Evolutionary conservation across 2,797 vertebrate genomes (phyloP).

Genomic region (Acestrorhynchus altus): DNA sequence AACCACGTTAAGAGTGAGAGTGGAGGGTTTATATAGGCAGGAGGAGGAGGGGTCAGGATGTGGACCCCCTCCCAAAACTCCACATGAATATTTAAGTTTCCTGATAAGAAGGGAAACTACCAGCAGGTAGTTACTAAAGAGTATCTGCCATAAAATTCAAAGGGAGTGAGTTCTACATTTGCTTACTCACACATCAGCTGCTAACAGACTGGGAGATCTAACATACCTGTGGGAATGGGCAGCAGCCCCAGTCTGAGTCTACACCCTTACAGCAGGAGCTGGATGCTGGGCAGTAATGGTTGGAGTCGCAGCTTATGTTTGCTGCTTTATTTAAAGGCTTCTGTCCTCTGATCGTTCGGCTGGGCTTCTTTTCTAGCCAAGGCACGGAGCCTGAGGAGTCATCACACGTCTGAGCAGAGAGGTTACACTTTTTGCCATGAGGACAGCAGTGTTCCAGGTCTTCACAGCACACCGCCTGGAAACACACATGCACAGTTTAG

Average conservation of each 20-base stretch:
- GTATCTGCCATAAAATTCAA: conserved; percentile 25
- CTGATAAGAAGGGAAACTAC: background rate
- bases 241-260: conserved; percentile 40
- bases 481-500: no score
- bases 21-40: no score
- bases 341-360: background rate
- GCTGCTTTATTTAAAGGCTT: background rate
- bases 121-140: background rate
- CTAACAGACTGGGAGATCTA: background rate
- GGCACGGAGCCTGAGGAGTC: conserved; percentile 26
- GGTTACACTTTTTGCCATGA: conserved; percentile 60
- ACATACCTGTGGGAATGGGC: conserved; percentile 45
- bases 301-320: conserved; percentile 44
- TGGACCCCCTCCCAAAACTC: no score
- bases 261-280: conserved; percentile 42
- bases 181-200: conserved; percentile 21
- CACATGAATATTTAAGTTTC: no score
- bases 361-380: conserved; percentile 53
- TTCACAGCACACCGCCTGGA: conserved; percentile 64
- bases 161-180: conserved; percentile 21
- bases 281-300: conserved; percentile 24
- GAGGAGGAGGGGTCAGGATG: background rate
- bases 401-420: conserved; percentile 41
- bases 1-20: no score
- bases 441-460: conserved; percentile 68